Evolutionary conservation across 1,140 invertebrate genomes (phyloP).

Genomic region (Neotoxoptera formosana): DNA sequence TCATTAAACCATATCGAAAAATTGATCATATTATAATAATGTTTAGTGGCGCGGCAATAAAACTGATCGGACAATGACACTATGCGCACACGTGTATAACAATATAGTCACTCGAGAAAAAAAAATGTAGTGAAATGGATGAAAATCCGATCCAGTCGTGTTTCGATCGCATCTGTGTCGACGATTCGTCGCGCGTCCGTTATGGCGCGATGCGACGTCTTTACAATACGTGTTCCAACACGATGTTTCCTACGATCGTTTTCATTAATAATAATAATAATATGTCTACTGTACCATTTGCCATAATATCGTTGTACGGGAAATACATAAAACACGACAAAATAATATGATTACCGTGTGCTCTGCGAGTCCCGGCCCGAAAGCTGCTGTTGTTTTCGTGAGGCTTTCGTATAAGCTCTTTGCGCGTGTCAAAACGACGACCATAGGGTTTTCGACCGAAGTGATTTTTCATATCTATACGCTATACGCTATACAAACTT

Average conservation of each 20-base stretch:
- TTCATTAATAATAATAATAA: background rate
- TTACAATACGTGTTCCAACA: background rate
- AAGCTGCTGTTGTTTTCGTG: background rate
- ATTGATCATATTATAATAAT: background rate
- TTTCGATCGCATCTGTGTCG: background rate
- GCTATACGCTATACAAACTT: background rate
- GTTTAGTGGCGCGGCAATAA: background rate
- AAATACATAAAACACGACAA: background rate
- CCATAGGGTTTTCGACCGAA: background rate
- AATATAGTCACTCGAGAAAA: background rate
- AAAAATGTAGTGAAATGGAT: background rate
- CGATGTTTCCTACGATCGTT: no score
- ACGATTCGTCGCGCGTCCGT: slow-evolving; percentile 13
- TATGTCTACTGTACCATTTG: background rate
- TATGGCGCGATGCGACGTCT: background rate
- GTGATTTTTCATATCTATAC: background rate
- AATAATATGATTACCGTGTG: background rate
- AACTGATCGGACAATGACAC: background rate
- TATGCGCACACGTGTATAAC: background rate
- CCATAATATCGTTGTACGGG: background rate
- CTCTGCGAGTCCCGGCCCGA: background rate
- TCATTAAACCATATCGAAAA: background rate
- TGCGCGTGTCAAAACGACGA: background rate
- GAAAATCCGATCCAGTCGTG: background rate
- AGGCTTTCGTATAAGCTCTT: background rate